A percentile compares a stretch with the other conserved stretches of the same genome.
These are phyloP conservation scores for Verasper variegatus DNA, from an alignment of 2,113 vertebrate species.

Conservation along the genomic window DNA sequence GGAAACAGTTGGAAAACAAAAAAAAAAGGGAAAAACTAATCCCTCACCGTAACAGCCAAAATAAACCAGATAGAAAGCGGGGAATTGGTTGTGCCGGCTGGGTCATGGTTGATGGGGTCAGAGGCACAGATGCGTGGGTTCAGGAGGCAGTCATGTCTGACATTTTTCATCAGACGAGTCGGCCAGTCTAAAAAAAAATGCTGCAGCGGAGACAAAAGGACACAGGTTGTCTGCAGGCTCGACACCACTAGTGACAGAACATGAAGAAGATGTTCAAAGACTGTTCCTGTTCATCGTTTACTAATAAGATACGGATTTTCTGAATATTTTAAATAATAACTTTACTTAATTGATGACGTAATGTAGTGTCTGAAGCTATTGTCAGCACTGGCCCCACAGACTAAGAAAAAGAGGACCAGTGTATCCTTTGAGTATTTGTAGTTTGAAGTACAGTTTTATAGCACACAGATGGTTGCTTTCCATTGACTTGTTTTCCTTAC, in stretches of 20 bases:
- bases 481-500: neutral
- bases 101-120: conserved; percentile 59
- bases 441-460: no score
- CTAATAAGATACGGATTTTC: no score
- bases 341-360: no score
- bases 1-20: conserved; percentile 42
- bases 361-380: no score
- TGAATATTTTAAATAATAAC: no score
- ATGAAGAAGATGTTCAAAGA: no score
- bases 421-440: no score
- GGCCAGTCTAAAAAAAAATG: conserved; percentile 23
- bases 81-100: conserved; percentile 37
- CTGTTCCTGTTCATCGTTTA: no score
- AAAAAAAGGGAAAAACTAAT: neutral
- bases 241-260: neutral
- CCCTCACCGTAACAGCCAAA: conserved; percentile 21
- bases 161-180: conserved; percentile 52
- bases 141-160: conserved; percentile 59
- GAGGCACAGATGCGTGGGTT: conserved; percentile 57
- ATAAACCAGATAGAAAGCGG: conserved; percentile 38
- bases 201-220: conserved; percentile 44
- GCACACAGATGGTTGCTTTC: neutral
- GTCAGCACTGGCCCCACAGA: no score
- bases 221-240: conserved; percentile 12
- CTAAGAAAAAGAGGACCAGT: no score